Percentiles rank a stretch among this genome's conserved stretches.
Evolutionary conservation across 1,140 invertebrate genomes (phyloP).

Genomic region (Chrysomallon squamiferum): DNA sequence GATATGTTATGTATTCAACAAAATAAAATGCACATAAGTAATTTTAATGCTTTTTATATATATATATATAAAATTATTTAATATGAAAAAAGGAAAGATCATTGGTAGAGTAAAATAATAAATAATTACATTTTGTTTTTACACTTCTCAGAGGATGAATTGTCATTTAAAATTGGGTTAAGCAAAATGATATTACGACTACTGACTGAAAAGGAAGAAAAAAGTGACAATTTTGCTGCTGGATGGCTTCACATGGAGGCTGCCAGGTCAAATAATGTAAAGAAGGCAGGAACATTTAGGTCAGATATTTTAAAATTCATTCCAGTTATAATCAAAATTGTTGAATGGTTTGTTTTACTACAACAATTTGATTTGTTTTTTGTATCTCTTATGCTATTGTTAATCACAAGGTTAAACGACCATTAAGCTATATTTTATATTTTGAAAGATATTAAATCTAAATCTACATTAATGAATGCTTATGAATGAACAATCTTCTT

Average conservation of each 20-base stretch:
- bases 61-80: not conserved
- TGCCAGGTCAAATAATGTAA: conserved; percentile 32
- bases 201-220: conserved; percentile 38
- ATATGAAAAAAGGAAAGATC: no score
- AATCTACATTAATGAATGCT: no score
- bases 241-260: conserved; percentile 43
- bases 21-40: not conserved
- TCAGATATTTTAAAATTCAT: conserved; percentile 9
- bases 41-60: not conserved
- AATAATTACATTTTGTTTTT: no score
- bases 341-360: not conserved
- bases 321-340: not conserved
- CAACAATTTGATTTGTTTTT: no score
- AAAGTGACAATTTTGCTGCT: conserved; percentile 3
- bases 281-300: conserved; percentile 48
- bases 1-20: not conserved
- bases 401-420: no score
- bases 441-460: no score
- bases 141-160: not conserved
- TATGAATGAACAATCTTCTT: no score
- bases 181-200: conserved; percentile 13
- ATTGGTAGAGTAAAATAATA: no score
- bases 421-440: no score
- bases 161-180: conserved; percentile 2
- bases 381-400: no score